Evolutionary conservation across 2,113 vertebrate genomes (phyloP).

Genomic region (Natator depressus): DNA sequence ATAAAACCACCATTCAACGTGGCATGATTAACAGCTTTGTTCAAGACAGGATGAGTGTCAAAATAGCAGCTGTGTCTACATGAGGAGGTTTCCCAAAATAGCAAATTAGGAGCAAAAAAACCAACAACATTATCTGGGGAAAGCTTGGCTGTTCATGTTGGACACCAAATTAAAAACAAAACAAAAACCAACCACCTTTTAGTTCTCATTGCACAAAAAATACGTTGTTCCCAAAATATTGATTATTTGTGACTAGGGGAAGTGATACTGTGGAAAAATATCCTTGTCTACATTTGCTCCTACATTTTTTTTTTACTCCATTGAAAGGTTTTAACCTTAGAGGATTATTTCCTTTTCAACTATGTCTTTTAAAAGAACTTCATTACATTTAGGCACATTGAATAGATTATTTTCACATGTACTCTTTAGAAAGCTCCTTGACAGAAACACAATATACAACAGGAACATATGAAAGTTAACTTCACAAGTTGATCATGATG

Average conservation of each 20-base stretch:
- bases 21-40: constrained; percentile 24
- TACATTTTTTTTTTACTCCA: background rate
- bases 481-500: background rate
- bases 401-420: background rate
- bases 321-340: background rate
- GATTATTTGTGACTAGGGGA: background rate
- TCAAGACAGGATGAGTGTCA: constrained; percentile 30
- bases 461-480: background rate
- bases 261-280: background rate
- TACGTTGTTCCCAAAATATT: background rate
- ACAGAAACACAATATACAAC: background rate
- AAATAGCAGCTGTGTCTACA: background rate
- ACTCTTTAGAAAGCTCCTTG: background rate
- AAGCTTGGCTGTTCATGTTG: background rate
- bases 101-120: background rate
- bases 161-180: background rate
- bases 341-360: background rate
- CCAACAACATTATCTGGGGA: background rate
- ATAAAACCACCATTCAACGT: background rate
- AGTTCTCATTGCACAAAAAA: background rate
- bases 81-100: background rate
- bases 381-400: background rate
- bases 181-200: background rate
- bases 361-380: background rate
- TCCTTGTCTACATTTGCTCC: background rate